Conservation (phyloP, 1,140 invertebrate genomes). For the Leptestheria dahalacensis region DNA sequence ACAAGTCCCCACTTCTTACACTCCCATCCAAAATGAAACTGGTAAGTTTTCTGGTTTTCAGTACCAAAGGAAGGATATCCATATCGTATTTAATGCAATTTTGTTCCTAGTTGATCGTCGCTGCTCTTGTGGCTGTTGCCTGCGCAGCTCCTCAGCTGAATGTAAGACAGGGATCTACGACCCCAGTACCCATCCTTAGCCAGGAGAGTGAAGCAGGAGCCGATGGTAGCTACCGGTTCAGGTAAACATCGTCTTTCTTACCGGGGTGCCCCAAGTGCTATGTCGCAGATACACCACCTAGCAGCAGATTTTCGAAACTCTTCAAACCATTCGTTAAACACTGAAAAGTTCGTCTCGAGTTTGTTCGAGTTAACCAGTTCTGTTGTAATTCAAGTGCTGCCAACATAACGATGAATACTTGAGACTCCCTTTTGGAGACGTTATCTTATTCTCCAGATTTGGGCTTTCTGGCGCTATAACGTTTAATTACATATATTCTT, state of each 20-base stretch:
- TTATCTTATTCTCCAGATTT: not conserved
- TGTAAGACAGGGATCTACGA: slow-evolving; percentile 20
- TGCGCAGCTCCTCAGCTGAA: slow-evolving; percentile 4
- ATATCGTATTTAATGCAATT: not conserved
- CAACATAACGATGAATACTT: not conserved
- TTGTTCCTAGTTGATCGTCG: slow-evolving; percentile 4
- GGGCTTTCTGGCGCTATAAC: too few species aligned
- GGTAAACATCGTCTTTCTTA: too few species aligned
- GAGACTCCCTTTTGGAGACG: not conserved
- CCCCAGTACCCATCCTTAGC: slow-evolving; percentile 9
- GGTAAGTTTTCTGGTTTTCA: not conserved
- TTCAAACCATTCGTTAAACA: too few species aligned
- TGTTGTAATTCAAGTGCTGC: not conserved
- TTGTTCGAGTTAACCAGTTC: not conserved
- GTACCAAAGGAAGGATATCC: not conserved
- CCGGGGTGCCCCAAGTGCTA: too few species aligned
- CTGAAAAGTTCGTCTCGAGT: too few species aligned
- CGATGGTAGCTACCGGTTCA: slow-evolving; percentile 13
- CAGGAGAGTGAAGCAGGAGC: slow-evolving; percentile 10
- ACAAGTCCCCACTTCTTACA: too few species aligned
- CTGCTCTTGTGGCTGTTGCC: slow-evolving; percentile 1
- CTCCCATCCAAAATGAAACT: not conserved
- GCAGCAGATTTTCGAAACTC: too few species aligned
- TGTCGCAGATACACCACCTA: too few species aligned
- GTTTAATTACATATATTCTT: not conserved